Evolutionary conservation across 2,888 invertebrate genomes (phyloP).

Genomic region (Protodeltote pygarga): DNA sequence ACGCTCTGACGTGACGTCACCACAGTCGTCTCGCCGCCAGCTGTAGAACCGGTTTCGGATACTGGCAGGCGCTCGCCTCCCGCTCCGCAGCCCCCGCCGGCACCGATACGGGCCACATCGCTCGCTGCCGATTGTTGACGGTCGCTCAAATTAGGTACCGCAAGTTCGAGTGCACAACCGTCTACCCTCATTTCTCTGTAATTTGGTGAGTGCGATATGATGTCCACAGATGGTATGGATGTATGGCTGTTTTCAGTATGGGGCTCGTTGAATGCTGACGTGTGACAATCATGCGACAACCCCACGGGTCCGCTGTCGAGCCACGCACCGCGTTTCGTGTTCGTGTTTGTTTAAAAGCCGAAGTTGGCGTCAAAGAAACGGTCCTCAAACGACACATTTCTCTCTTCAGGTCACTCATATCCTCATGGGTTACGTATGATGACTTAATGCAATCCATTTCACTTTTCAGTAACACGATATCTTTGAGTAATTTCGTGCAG

Average conservation of each 20-base stretch:
- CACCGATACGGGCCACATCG: not conserved
- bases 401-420: constrained; percentile 1
- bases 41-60: not conserved
- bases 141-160: not conserved
- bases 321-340: too few relatives aligned
- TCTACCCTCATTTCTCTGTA: not conserved
- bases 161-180: not conserved
- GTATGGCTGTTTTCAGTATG: too few relatives aligned
- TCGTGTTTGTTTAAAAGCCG: too few relatives aligned
- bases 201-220: not conserved
- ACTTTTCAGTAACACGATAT: constrained; percentile 2
- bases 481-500: constrained; percentile 5
- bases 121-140: not conserved
- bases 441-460: constrained; percentile 3
- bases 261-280: too few relatives aligned
- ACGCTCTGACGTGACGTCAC: not conserved
- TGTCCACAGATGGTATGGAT: not conserved
- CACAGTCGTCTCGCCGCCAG: not conserved
- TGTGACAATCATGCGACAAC: too few relatives aligned
- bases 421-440: not conserved
- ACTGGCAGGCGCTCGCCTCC: not conserved
- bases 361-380: constrained; percentile 1
- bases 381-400: not conserved
- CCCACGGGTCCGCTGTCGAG: too few relatives aligned
- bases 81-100: not conserved